phyloP scores from a whole-genome alignment of 2,888 invertebrate genomes.

The Nephrotoma guestfalica region DNA sequence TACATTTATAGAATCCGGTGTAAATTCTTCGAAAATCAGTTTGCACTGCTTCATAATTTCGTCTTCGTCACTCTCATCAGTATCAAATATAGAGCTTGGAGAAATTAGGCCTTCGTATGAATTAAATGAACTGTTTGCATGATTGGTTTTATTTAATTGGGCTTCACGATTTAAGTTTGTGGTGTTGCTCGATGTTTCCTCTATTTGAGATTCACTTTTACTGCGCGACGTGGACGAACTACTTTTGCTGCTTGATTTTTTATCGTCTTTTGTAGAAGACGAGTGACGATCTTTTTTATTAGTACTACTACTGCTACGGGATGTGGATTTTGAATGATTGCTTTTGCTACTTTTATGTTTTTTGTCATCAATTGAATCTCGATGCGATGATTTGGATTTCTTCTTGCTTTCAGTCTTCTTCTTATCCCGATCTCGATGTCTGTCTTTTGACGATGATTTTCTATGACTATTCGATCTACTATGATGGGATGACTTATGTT shows the following conservation, averaged over 20 bases:
- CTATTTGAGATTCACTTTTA: conserved; percentile 14
- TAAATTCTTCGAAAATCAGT: conserved; percentile 70
- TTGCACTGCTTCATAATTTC: conserved; percentile 71
- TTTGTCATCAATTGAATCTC: not conserved
- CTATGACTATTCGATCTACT: not conserved
- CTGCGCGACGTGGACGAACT: conserved; percentile 9
- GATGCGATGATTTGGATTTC: conserved; percentile 6
- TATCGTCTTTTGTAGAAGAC: not conserved
- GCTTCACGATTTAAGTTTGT: conserved; percentile 19
- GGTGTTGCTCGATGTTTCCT: conserved; percentile 18
- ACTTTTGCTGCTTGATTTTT: not conserved
- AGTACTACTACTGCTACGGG: not conserved
- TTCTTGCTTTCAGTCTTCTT: not conserved
- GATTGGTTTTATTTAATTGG: conserved; percentile 22
- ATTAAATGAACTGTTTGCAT: conserved; percentile 22
- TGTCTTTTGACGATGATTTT: not conserved
- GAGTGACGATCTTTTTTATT: not conserved
- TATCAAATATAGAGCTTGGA: conserved; percentile 16
- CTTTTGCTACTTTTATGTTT: not conserved
- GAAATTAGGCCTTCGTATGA: conserved; percentile 26
- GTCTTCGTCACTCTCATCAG: conserved; percentile 37
- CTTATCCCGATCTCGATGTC: not conserved
- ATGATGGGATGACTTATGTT: not conserved
- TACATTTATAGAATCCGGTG: not conserved
- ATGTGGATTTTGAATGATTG: conserved; percentile 5